A percentile compares a stretch with the other conserved stretches of the same genome.
These are phyloP conservation scores for Junonia oenone DNA, from an alignment of 2,888 invertebrate genomes.

Conservation along the genomic window DNA sequence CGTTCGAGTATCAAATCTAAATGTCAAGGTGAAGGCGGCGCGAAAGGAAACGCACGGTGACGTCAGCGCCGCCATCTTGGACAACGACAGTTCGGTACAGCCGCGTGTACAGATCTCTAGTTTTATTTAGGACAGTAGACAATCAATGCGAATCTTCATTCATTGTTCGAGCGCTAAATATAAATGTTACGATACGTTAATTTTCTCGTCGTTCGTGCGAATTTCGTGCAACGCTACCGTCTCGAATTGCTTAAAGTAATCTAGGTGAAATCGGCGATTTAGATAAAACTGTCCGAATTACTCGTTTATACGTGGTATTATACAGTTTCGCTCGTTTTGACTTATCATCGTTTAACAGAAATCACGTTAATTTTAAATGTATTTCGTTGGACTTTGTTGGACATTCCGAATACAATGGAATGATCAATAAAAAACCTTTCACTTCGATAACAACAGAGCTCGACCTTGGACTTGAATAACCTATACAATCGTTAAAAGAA, in stretches of 20 bases:
- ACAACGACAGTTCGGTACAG: constrained; percentile 28
- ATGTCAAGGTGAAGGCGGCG: constrained; percentile 72
- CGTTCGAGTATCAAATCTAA: constrained; percentile 67
- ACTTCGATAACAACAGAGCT: constrained; percentile 20
- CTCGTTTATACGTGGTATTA: not conserved
- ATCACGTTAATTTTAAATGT: not conserved
- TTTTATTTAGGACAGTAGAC: constrained; percentile 46
- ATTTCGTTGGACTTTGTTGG: not conserved
- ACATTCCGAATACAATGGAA: constrained; percentile 13
- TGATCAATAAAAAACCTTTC: constrained; percentile 23
- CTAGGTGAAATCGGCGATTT: not conserved
- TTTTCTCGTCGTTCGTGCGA: constrained; percentile 1
- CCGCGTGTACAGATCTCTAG: constrained; percentile 41
- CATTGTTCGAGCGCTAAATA: constrained; percentile 29
- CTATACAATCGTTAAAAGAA: constrained; percentile 17
- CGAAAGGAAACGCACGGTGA: constrained; percentile 69
- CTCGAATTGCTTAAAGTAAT: not conserved
- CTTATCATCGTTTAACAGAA: not conserved
- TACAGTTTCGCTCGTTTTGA: not conserved
- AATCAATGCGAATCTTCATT: constrained; percentile 37
- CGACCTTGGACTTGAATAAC: constrained; percentile 29
- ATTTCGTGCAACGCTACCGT: not conserved
- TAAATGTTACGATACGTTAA: constrained; percentile 17
- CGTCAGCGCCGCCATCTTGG: constrained; percentile 66
- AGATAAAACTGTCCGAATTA: not conserved